Evolutionary conservation across 1,140 invertebrate genomes (phyloP).

Genomic region (Drosophila neocordata): DNA sequence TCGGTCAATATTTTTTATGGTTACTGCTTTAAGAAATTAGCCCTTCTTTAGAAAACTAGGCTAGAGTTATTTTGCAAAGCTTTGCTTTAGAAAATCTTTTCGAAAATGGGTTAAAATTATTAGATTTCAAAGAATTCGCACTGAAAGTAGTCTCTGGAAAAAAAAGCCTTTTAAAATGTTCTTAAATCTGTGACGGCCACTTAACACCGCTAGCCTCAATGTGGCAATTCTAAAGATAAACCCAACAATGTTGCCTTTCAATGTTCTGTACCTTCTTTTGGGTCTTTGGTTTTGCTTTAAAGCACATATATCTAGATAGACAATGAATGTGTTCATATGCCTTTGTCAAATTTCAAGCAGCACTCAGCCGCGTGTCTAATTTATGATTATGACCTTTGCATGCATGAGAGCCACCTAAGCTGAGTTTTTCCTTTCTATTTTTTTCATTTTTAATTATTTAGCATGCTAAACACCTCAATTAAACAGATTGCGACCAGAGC

Average conservation of each 20-base stretch:
- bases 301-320: not conserved
- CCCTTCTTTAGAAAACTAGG: not conserved
- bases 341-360: not conserved
- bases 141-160: not conserved
- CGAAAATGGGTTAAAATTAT: conserved; percentile 1
- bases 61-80: not conserved
- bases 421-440: conserved; percentile 19
- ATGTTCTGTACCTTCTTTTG: not conserved
- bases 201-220: not conserved
- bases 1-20: not conserved
- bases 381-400: conserved; percentile 73
- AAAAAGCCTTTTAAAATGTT: not conserved
- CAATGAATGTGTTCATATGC: not conserved
- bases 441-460: conserved; percentile 64
- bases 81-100: not conserved
- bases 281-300: not conserved
- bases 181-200: not conserved
- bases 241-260: not conserved
- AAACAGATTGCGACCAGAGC: conserved; percentile 62
- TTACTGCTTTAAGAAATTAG: not conserved
- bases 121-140: not conserved
- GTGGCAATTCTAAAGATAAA: conserved; percentile 8
- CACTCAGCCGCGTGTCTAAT: conserved; percentile 70
- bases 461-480: conserved; percentile 75
- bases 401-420: conserved; percentile 9